Evolutionary conservation across 1,140 invertebrate species (phyloP).

Genomic region (Andricus grossulariae): DNA sequence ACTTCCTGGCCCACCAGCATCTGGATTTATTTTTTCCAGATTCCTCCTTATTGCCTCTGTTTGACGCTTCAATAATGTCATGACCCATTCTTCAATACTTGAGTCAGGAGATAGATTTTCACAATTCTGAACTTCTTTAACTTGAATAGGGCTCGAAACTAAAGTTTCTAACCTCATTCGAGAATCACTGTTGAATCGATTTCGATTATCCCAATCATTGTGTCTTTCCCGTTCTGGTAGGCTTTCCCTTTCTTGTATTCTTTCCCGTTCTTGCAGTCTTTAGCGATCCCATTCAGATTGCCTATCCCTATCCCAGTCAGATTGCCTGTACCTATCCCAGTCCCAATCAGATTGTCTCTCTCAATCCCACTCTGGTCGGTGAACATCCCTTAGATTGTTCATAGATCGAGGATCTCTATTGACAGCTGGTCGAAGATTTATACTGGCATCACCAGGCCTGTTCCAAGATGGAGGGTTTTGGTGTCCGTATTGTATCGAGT

Average conservation of each 20-base stretch:
- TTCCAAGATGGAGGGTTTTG: constrained; percentile 13
- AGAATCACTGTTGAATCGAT: constrained; percentile 45
- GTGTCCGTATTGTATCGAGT: neutral
- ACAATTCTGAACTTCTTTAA: constrained; percentile 41
- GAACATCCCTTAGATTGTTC: neutral
- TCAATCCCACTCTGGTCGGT: neutral
- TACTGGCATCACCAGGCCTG: neutral
- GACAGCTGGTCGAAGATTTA: neutral
- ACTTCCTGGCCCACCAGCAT: constrained; percentile 33
- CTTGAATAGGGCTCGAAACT: constrained; percentile 32
- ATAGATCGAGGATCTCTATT: neutral
- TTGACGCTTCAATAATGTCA: constrained; percentile 58
- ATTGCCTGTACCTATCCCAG: neutral
- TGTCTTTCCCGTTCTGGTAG: constrained; percentile 38
- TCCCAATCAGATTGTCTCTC: neutral
- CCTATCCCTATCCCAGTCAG: neutral
- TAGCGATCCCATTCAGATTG: neutral
- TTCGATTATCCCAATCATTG: constrained; percentile 53
- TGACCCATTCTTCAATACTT: constrained; percentile 69
- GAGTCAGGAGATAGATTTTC: constrained; percentile 59
- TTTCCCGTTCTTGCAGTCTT: constrained; percentile 34
- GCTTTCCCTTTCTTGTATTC: constrained; percentile 41
- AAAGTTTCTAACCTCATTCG: constrained; percentile 39
- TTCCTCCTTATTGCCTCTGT: constrained; percentile 53
- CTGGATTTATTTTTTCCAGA: neutral